Evolutionary conservation across 2,888 invertebrate genomes (phyloP).

Genomic region (Lithosia quadra): DNA sequence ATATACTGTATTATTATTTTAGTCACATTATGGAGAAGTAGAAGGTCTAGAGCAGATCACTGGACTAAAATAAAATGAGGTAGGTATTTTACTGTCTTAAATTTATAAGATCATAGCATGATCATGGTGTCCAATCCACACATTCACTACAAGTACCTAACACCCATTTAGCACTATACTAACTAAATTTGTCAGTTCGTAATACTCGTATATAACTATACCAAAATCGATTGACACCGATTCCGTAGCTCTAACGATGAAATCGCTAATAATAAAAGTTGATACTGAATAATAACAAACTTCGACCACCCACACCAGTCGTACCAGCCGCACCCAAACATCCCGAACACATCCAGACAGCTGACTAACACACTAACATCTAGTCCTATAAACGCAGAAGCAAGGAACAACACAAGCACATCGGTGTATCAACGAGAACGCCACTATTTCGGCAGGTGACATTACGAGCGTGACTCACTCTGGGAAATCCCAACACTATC

Average conservation of each 20-base stretch:
- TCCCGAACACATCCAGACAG: conserved; percentile 26
- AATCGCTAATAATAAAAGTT: conserved; percentile 5
- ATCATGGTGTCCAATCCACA: neutral
- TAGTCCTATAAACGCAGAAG: neutral
- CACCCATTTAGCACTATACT: too few species aligned
- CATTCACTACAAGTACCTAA: neutral
- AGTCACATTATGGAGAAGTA: too few species aligned
- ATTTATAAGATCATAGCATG: neutral
- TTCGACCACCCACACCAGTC: neutral
- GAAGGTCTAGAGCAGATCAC: too few species aligned
- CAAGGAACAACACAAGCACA: conserved; percentile 27
- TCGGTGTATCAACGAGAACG: conserved; percentile 23
- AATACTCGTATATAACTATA: neutral
- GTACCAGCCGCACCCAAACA: conserved; percentile 22
- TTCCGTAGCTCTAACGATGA: conserved; percentile 1
- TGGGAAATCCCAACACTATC: conserved; percentile 59
- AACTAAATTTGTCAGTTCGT: neutral
- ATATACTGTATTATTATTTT: too few species aligned
- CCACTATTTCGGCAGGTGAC: conserved; percentile 57
- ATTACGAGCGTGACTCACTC: conserved; percentile 53
- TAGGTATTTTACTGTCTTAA: too few species aligned
- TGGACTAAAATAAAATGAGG: too few species aligned
- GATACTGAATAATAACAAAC: neutral
- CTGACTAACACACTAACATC: conserved; percentile 16
- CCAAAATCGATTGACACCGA: neutral